Evolutionary conservation across 2,888 invertebrate species (phyloP), one percentile per base, ranked within the genome.

Genomic region (Polymixis flavicincta): DNA sequence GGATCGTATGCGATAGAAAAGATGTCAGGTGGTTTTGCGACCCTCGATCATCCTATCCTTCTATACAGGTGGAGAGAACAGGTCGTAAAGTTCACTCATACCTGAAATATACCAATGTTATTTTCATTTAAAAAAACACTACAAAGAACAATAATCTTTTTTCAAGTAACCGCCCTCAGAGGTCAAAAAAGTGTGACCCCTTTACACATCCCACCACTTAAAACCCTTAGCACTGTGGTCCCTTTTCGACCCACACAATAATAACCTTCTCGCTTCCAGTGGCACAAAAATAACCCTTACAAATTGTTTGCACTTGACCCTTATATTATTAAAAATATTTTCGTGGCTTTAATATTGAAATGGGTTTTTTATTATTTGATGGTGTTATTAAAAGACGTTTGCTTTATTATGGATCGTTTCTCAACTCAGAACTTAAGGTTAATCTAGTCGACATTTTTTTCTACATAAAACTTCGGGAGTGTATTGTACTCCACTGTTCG

Each of bases 321-420:
- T 19, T 42, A n/a, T 50, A 19, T 67, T 76, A 67, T 74, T 66
- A n/a, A 42, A 76, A 74, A 45, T 71, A 60, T 45, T 52, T 9
- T 42, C n/a, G 19, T 59, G 9, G 28, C 1, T 52, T 45, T n/a
- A 42, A 60, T 60, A 52, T 73, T 42, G 19, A 52, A 73, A 50
- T 22, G 5, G 32, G 17, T 67, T 37, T 37, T 37, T 37, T 37
- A 50, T 37, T 50, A 42, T 50, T 45, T 22, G 22, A 0, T 28
- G 17, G 8, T 70, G 17, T 50, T 28, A 25, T 1, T n/a, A 25
- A 17, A 42, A 25, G 17, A 1, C 17, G 4, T 32, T 63, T 37
- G n/a, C 11, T 61, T 69, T 17, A 13, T 13, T 48, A 42, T 22
- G 17, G 48, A 2, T 6, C 6, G 14, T 11, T 11, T 63, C n/a